Evolutionary conservation across 2,888 invertebrate genomes (phyloP), one percentile per base, ranked within the genome.

Genomic region (Sesia bembeciformis): DNA sequence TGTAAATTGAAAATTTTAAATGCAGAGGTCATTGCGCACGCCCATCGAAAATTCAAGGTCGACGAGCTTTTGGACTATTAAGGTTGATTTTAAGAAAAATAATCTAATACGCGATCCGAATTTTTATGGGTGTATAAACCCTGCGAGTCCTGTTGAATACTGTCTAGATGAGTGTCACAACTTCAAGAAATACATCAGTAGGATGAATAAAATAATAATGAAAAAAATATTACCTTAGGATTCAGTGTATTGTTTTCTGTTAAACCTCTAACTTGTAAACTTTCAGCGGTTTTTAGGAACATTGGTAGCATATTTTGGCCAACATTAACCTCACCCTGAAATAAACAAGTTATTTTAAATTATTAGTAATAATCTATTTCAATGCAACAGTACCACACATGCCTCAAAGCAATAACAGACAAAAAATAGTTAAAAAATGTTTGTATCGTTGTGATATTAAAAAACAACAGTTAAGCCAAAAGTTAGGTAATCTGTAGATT

Each of bases 201-300:
- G 5, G 42, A 6, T 6, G 7, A 42, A 42, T 42, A 42, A 5
- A 42, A 42, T 42, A 6, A 6, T 42, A 42, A 42, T 42, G 42
- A 7, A 6, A 6, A n/a, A 50, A 39, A 4, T 39, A 50, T 84
- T 72, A 90, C 90, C 89, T 90, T 90, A 73, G 90, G 80, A 84
- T 90, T 88, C 70, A 90, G 83, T 76, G 90, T 93, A 90, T 94
- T 94, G 86, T 94, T 96, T 90, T 96, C 96, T 73, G 96, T 96
- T 78, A 97, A 92, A 76, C 96, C 97, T 84, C 96, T 89, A 74
- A 92, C 96, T 92, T 97, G 96, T 88, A 97, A 92, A 70, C 96
- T 96, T 90, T 96, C 96, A 67, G 96, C 96, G 74, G 96, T 97
- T 91, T 96, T 95, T 79, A 97, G 92, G 92, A 97, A 96, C 93